These are phyloP conservation scores for Brachionus rubens DNA, from an alignment of 1,140 invertebrate species.

Conservation along the genomic window DNA sequence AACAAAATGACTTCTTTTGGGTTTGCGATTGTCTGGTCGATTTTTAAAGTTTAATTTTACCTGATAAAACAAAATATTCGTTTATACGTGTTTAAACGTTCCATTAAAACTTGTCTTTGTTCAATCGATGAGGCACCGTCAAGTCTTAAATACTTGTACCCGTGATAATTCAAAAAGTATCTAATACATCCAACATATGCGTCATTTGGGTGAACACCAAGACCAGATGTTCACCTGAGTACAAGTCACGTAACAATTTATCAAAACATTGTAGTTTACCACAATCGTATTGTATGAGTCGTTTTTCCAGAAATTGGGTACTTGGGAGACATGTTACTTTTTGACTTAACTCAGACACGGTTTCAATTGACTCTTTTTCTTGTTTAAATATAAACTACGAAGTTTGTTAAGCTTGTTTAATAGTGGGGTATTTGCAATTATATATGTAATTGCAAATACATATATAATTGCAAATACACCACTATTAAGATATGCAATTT, in stretches of 20 bases:
- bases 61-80: slow-evolving; percentile 97
- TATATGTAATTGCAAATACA: too few relatives aligned
- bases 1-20: too few relatives aligned
- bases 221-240: slow-evolving; percentile 79
- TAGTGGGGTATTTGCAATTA: too few relatives aligned
- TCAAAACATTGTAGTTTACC: slow-evolving; percentile 77
- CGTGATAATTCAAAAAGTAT: slow-evolving; percentile 94
- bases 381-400: too few relatives aligned
- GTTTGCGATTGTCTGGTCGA: too few relatives aligned
- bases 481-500: too few relatives aligned
- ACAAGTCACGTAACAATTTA: slow-evolving; percentile 76
- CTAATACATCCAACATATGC: slow-evolving; percentile 93
- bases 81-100: slow-evolving; percentile 90
- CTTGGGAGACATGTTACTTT: not conserved
- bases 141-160: slow-evolving; percentile 88
- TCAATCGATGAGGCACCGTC: slow-evolving; percentile 97
- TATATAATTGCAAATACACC: too few relatives aligned
- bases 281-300: slow-evolving; percentile 97
- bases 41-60: too few relatives aligned
- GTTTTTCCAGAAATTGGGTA: slow-evolving; percentile 86
- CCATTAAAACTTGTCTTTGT: slow-evolving; percentile 91
- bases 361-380: too few relatives aligned
- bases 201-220: slow-evolving; percentile 99
- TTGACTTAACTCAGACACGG: too few relatives aligned
- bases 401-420: too few relatives aligned